phyloP scores from a whole-genome alignment of 2,113 vertebrate species.

The Corythornis cristatus region DNA sequence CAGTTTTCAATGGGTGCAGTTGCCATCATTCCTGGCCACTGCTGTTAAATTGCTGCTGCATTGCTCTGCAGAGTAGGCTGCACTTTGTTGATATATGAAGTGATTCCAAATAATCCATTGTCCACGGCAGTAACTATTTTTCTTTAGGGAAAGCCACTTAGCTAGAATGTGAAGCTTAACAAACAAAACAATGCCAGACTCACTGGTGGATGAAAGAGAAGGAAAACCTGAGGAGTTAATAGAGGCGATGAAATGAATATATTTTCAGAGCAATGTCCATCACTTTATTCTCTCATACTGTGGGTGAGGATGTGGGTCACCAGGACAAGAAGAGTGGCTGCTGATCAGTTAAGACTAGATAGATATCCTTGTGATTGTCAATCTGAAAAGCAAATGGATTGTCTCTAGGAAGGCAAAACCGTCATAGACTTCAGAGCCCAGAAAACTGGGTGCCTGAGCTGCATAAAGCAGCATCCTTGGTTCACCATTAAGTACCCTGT shows the following conservation, averaged over 20 bases:
- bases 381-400: background rate
- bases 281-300: background rate
- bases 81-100: background rate
- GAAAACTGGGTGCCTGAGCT: background rate
- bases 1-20: background rate
- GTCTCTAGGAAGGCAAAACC: background rate
- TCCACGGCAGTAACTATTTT: background rate
- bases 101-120: conserved; percentile 15
- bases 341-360: background rate
- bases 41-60: conserved; percentile 7
- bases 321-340: background rate
- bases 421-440: background rate
- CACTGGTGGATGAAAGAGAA: background rate
- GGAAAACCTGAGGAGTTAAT: background rate
- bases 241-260: background rate
- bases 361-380: fast-evolving
- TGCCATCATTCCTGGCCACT: background rate
- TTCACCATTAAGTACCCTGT: background rate
- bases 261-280: background rate
- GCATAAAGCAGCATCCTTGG: background rate
- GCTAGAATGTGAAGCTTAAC: background rate
- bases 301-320: background rate
- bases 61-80: background rate
- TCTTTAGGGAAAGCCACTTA: background rate
- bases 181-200: background rate